Percentiles rank a stretch among this genome's conserved stretches.
Evolutionary conservation across 2,888 invertebrate genomes (phyloP).

Genomic region (Protophormia terraenovae): DNA sequence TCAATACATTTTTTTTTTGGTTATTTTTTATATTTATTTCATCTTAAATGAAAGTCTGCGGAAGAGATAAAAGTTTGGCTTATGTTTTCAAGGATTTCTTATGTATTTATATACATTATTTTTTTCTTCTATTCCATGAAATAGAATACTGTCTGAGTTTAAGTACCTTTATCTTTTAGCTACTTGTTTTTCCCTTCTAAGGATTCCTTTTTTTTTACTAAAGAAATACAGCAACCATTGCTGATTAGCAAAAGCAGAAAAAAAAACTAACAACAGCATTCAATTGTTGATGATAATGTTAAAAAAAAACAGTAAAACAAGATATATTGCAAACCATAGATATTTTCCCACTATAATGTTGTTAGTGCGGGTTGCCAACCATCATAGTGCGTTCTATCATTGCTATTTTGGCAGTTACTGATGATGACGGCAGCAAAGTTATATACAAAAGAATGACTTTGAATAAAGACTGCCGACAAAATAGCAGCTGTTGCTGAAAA

Average conservation of each 20-base stretch:
- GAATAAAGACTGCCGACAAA: slow-evolving; percentile 61
- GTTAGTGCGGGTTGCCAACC: slow-evolving; percentile 13
- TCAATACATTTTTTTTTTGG: slow-evolving; percentile 1
- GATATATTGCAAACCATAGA: slow-evolving; percentile 37
- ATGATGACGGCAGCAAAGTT: slow-evolving; percentile 46
- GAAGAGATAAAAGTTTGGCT: slow-evolving; percentile 54
- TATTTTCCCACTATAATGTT: slow-evolving; percentile 5
- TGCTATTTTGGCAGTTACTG: background rate
- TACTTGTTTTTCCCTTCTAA: background rate
- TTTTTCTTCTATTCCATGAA: slow-evolving; percentile 21
- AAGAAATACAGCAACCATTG: slow-evolving; percentile 12
- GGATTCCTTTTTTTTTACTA: background rate
- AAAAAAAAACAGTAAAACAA: slow-evolving; percentile 24
- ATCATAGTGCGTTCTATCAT: slow-evolving; percentile 55
- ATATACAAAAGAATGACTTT: slow-evolving; percentile 52
- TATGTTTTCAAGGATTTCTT: slow-evolving; percentile 39
- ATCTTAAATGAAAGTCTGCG: slow-evolving; percentile 25
- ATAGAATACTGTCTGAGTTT: slow-evolving; percentile 61
- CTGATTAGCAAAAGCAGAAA: slow-evolving; percentile 49
- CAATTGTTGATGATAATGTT: slow-evolving; percentile 63
- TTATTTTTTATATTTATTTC: background rate
- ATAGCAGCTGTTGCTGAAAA: slow-evolving; percentile 61
- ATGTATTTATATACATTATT: slow-evolving; percentile 1
- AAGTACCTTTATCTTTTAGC: slow-evolving; percentile 61
- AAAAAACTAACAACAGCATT: slow-evolving; percentile 48